Evolutionary conservation across 2,113 vertebrate species (phyloP).

Genomic region (Cnemophilus loriae): DNA sequence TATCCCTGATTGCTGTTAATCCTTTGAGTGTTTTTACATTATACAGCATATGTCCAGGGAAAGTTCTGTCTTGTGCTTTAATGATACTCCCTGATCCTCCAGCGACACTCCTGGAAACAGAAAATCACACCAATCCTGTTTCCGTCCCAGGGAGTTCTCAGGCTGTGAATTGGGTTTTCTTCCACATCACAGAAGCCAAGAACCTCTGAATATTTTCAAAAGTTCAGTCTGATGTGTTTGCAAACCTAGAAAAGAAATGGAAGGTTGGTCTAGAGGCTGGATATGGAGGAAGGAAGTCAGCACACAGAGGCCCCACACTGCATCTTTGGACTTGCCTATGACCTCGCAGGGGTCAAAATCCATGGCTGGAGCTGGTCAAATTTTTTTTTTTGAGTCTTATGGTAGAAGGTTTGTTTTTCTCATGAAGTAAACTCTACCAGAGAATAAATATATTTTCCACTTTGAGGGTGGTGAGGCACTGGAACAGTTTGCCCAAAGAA

Average conservation of each 20-base stretch:
- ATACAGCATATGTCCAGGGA: conserved; percentile 12
- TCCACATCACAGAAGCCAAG: background rate
- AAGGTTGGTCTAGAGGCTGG: background rate
- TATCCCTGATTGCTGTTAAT: conserved; percentile 28
- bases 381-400: background rate
- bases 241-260: background rate
- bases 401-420: background rate
- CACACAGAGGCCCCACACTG: background rate
- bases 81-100: background rate
- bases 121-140: background rate
- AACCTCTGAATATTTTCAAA: background rate
- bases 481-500: background rate
- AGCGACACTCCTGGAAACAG: background rate
- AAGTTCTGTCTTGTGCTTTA: background rate
- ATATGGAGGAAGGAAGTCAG: background rate
- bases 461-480: background rate
- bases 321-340: background rate
- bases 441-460: background rate
- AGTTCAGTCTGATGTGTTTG: background rate
- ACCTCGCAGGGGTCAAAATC: background rate
- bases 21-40: conserved; percentile 32
- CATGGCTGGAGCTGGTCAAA: background rate
- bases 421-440: background rate
- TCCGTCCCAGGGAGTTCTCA: background rate
- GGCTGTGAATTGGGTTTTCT: background rate